Evolutionary conservation across 2,797 vertebrate species (phyloP), one percentile per base, ranked within the genome.

Genomic region (Paguma larvata): DNA sequence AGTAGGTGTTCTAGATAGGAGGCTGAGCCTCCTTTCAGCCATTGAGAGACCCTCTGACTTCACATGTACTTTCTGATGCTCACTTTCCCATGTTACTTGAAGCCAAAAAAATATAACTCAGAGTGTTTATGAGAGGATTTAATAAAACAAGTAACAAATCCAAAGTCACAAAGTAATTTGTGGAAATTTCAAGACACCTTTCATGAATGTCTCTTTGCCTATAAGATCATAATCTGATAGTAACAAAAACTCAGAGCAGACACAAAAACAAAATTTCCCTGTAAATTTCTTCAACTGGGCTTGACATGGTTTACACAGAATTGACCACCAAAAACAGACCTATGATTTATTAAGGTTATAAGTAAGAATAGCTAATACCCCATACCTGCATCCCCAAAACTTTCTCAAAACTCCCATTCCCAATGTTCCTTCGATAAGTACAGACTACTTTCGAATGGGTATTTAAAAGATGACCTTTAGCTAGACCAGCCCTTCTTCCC

Each of bases 381-480:
- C 13, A n/a, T 30, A 11, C 14, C 32, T 32, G 41, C 41, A 78
- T 92, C 78, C 78, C 84, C 72, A 46, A 27, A 46, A 48, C 44
- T 46, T 77, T 77, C 73, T 77, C 73, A 77, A 75, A 77, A 32
- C 15, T 48, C 27, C 44, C 44, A 77, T 32, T 48, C 27, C 73
- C 48, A 88, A 96, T 79, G 34, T 59, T 34, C 77, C 80, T 68
- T 79, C n/a, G 62, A 6, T 62, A 89, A 30, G 8, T 34, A 2
- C 78, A 73, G 25, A 89, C 2, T 32, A 8, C 27, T 82, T 67
- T 93, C 27, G 80, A 87, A 62, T 13, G 25, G 56, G 25, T 95
- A 85, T 63, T 80, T 95, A 89, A 96, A 95, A 91, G 65, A 38
- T 18, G 30, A 59, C 67, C 34, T 68, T 90, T 90, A 56, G 34